phyloP scores from a whole-genome alignment of 2,113 vertebrate species.

The Mormoops blainvillei region DNA sequence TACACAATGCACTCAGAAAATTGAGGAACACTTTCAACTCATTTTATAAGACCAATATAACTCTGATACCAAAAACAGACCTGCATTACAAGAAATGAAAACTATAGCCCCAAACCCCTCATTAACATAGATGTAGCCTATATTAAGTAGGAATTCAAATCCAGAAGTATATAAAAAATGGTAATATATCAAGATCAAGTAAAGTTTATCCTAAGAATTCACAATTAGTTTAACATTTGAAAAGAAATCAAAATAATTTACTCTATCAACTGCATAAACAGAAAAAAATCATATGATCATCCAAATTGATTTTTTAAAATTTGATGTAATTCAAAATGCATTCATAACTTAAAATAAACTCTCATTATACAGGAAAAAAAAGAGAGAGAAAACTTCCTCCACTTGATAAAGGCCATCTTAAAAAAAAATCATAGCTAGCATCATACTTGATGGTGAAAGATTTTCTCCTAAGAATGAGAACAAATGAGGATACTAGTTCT shows the following conservation, averaged over 20 bases:
- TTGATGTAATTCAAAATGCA: background rate
- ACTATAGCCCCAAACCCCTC: background rate
- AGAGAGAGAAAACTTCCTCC: background rate
- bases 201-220: background rate
- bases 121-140: background rate
- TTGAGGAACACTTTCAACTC: background rate
- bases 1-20: background rate
- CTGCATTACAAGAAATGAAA: background rate
- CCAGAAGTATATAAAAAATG: background rate
- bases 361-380: background rate
- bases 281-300: background rate
- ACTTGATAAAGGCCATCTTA: background rate
- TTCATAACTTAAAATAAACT: background rate
- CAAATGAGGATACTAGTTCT: background rate
- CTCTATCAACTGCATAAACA: background rate
- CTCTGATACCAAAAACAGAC: background rate
- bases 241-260: background rate
- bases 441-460: background rate
- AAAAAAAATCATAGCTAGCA: background rate
- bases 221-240: background rate
- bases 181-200: background rate
- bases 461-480: background rate
- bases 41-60: background rate
- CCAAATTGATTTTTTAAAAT: background rate
- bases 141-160: background rate